These are phyloP conservation scores for Yponomeuta malinellus DNA, from an alignment of 2,888 invertebrate species.

Conservation along the genomic window DNA sequence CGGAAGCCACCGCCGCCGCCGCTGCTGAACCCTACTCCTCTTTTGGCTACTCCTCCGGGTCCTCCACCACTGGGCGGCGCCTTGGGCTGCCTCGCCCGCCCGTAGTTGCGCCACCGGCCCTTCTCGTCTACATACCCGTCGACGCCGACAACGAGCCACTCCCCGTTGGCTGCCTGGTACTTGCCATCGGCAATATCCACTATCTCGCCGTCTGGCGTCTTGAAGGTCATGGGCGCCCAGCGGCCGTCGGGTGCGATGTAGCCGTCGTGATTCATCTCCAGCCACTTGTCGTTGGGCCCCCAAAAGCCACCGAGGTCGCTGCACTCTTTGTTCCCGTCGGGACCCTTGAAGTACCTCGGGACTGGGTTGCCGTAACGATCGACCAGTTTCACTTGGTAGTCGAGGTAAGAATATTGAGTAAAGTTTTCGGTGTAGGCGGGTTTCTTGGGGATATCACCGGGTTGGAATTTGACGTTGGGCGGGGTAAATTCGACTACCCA, in stretches of 20 bases:
- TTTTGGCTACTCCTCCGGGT: neutral
- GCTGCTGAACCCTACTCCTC: constrained; percentile 16
- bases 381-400: constrained; percentile 55
- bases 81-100: neutral
- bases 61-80: constrained; percentile 20
- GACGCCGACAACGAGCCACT: constrained; percentile 54
- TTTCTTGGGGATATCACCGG: constrained; percentile 47
- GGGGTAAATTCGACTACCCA: constrained; percentile 70
- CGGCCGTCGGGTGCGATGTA: constrained; percentile 53
- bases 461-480: constrained; percentile 54
- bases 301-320: constrained; percentile 69
- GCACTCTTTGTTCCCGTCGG: constrained; percentile 59
- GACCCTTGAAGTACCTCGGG: constrained; percentile 59
- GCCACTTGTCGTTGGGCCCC: constrained; percentile 54
- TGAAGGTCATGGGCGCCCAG: constrained; percentile 56
- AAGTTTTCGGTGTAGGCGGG: constrained; percentile 35
- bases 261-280: constrained; percentile 60
- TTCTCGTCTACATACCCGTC: constrained; percentile 56
- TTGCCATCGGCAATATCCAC: constrained; percentile 54
- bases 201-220: constrained; percentile 52
- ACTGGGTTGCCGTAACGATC: constrained; percentile 58
- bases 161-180: constrained; percentile 45
- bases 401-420: constrained; percentile 57
- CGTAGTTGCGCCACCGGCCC: constrained; percentile 48
- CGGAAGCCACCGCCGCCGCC: constrained; percentile 14